Base-by-base conservation (phyloP, 2,113 vertebrate genomes). In the Thunnus thynnus region DNA sequence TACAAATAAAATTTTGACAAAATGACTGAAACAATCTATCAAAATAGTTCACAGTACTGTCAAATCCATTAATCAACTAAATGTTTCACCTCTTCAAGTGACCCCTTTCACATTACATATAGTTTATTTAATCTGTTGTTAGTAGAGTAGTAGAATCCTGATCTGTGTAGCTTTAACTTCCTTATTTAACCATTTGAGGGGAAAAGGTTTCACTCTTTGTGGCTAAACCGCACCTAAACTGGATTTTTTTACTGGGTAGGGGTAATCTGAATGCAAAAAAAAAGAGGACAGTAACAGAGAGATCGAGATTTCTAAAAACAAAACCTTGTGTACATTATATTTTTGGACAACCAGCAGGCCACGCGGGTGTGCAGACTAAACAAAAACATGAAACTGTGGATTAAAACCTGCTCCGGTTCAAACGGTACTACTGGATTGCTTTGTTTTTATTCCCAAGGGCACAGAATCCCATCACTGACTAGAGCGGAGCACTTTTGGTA, bases 381-480 rank as follows among this genome's bases (percentile, higher is more conserved):
- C 30, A 66, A 80, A 75, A 85, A 82, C 69, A 83, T n/a, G 44
- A 74, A 91, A 77, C 71, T 75, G 48, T 80, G 74, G 80, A 83
- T 72, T 62, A 88, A 83, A 82, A 72, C 63, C 46, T 27, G 46
- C 73, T 71, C 46, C 64, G 51, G 76, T 78, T 87, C 80, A 91
- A 89, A 87, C 58, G 17, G 76, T 73, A 79, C 57, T 12, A 85
- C 88, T 88, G 84, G 82, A 85, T 80, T 1, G 12, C 75, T 87
- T 83, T 86, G 77, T 89, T 87, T 71, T 84, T 60, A n/a, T 79
- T 83, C 76, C 70, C 81, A 85, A 52, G 72, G 69, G 56, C 36
- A 68, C 36, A 61, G 61, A 92, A 79, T 85, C 83, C 70, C 83
- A 67, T 79, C n/a, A 57, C 41, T 12, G 20, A 86, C 76, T 44